Percentiles rank a stretch among this genome's conserved stretches.
These are phyloP conservation scores for Mastomys natalensis DNA, from an alignment of 2,113 vertebrate genomes.

Conservation along the genomic window DNA sequence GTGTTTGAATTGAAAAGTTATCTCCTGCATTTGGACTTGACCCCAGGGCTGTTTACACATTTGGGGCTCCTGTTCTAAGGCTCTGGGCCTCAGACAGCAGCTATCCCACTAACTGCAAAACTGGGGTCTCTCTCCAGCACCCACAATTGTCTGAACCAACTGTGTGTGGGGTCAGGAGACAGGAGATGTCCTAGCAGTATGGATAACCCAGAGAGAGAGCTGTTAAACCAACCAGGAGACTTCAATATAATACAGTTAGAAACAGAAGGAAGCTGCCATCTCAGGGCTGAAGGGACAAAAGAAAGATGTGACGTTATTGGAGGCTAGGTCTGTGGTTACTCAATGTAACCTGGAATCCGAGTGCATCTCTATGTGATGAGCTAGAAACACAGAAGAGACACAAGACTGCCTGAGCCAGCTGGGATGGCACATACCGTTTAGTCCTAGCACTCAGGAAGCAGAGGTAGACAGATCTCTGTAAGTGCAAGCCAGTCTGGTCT, in stretches of 20 bases:
- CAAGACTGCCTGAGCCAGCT: not conserved
- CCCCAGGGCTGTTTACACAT: not conserved
- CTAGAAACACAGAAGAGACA: not conserved
- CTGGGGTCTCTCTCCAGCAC: not conserved
- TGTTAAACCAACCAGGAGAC: not conserved
- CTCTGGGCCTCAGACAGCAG: not conserved
- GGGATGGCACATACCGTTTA: not conserved
- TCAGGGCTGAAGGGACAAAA: not conserved
- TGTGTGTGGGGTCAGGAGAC: too few species aligned
- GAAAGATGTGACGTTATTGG: not conserved
- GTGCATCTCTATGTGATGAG: not conserved
- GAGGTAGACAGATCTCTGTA: not conserved
- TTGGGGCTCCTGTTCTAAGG: not conserved
- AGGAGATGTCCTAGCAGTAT: not conserved
- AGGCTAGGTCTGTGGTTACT: not conserved
- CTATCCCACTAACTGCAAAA: not conserved
- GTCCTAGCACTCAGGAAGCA: not conserved
- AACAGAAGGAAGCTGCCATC: not conserved
- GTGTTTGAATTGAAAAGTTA: not conserved
- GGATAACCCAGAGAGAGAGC: not conserved
- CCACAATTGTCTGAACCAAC: not conserved
- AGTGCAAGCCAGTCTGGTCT: not conserved
- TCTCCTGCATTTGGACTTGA: not conserved
- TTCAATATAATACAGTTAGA: not conserved
- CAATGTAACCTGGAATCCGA: not conserved